phyloP scores from a whole-genome alignment of 2,888 invertebrate species.

The Tenthredo livida region DNA sequence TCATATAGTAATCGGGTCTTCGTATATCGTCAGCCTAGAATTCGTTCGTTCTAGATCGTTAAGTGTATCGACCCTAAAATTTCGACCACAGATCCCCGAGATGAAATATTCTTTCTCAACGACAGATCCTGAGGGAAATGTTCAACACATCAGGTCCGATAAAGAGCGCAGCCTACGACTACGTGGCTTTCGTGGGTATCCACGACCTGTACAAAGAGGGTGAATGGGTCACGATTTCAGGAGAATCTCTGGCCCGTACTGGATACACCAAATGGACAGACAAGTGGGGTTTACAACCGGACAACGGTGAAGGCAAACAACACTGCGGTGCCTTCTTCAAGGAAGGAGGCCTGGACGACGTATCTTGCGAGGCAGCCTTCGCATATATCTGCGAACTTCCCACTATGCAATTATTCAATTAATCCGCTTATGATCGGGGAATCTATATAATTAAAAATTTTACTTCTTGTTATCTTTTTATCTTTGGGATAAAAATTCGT shows the following conservation, averaged over 20 bases:
- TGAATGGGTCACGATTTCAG: constrained; percentile 73
- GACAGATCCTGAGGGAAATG: constrained; percentile 63
- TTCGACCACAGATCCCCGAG: not conserved
- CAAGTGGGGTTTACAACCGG: constrained; percentile 66
- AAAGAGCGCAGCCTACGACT: constrained; percentile 65
- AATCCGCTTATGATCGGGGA: not conserved
- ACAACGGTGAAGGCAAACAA: constrained; percentile 72
- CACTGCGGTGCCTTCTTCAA: constrained; percentile 70
- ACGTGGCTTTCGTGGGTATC: constrained; percentile 69
- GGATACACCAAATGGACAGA: constrained; percentile 74
- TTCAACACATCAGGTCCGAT: constrained; percentile 64
- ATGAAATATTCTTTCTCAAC: not conserved
- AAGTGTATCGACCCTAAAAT: not conserved
- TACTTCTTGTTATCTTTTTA: not conserved
- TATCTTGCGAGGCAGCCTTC: constrained; percentile 70
- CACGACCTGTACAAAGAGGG: constrained; percentile 72
- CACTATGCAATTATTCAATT: constrained; percentile 26
- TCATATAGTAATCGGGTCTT: not conserved
- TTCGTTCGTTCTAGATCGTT: not conserved
- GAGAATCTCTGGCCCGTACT: constrained; percentile 71
- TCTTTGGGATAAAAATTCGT: not conserved
- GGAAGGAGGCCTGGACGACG: constrained; percentile 72
- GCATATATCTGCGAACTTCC: constrained; percentile 72
- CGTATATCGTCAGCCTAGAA: constrained; percentile 21
- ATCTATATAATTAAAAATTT: not conserved